Evolutionary conservation across 2,888 invertebrate species (phyloP), one percentile per base, ranked within the genome.

Genomic region (Lymantria dispar): DNA sequence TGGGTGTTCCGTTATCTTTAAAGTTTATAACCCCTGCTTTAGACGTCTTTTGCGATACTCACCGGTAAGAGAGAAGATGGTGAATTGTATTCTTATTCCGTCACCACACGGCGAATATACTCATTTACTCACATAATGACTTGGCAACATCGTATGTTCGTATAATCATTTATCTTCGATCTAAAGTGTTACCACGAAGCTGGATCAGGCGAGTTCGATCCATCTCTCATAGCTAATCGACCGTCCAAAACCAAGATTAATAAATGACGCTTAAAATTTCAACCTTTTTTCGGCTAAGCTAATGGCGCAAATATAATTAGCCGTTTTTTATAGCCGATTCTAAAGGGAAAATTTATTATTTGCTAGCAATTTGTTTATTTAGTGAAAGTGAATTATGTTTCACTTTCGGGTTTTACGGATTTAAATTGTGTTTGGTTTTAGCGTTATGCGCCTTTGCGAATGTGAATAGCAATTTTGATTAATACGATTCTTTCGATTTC

Each of bases 211-310:
- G 57, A 63, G 62, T 54, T 53, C 65, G 50, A 59, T 70, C 78
- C 77, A 85, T 86, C 83, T 74, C 73, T 80, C 70, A 76, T 62
- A 60, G 64, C 88, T 86, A 91, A 91, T 91, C 83, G 88, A 83
- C 69, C 85, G 85, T 65, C 64, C 64, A 45, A 56, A 72, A 69
- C 70, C 70, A 76, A 82, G 85, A 86, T 90, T 89, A 88, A 90
- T 84, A 87, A 90, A 90, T 87, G 85, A 77, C 68, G 87, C 86
- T 87, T 83, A 86, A 86, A 80, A 81, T 76, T 52, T 83, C 72
- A 83, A 85, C 90, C 90, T 91, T 91, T 91, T 91, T 91, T 89
- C 86, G 89, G 90, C 75, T 60, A 69, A 79, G 66, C 85, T 91
- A 90, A 91, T 91, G 90, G 80, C 48, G 67, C 87, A 72, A 63